These are phyloP conservation scores for Scaeva pyrastri DNA, from an alignment of 2,888 invertebrate species.

Conservation along the genomic window DNA sequence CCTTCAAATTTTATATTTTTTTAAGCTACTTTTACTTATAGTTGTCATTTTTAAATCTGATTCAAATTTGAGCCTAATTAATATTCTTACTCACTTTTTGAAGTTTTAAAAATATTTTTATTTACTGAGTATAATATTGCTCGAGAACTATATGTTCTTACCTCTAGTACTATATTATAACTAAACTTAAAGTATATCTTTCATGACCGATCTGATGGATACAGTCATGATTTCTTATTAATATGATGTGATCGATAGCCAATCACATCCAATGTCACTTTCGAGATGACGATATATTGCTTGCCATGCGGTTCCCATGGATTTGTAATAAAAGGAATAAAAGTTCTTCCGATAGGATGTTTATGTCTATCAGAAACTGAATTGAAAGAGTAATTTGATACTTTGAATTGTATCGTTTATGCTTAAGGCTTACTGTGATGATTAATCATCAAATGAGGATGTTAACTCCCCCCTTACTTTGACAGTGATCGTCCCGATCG, in stretches of 20 bases:
- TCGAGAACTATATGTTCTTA: too few species aligned
- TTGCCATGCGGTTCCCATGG: neutral
- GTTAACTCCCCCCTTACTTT: too few species aligned
- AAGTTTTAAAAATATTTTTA: too few species aligned
- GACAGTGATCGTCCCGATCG: too few species aligned
- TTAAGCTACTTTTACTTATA: neutral
- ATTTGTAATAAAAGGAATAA: neutral
- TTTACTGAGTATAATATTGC: too few species aligned
- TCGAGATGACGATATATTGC: neutral
- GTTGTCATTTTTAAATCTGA: too few species aligned
- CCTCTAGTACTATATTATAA: neutral
- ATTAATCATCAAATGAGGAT: too few species aligned
- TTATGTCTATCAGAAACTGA: neutral
- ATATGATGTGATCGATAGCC: neutral
- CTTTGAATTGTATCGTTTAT: neutral
- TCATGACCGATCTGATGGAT: neutral
- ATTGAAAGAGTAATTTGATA: neutral
- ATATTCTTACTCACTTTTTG: too few species aligned
- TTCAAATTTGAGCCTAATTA: too few species aligned
- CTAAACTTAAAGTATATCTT: neutral
- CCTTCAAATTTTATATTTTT: conserved; percentile 4
- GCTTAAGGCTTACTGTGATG: neutral
- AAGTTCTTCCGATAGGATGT: neutral
- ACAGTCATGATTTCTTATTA: neutral
- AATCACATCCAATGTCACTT: neutral